Percentiles rank a stretch among this genome's conserved stretches.
Evolutionary conservation across 2,797 vertebrate genomes (phyloP).

Genomic region (Pseudochaenichthys georgianus): DNA sequence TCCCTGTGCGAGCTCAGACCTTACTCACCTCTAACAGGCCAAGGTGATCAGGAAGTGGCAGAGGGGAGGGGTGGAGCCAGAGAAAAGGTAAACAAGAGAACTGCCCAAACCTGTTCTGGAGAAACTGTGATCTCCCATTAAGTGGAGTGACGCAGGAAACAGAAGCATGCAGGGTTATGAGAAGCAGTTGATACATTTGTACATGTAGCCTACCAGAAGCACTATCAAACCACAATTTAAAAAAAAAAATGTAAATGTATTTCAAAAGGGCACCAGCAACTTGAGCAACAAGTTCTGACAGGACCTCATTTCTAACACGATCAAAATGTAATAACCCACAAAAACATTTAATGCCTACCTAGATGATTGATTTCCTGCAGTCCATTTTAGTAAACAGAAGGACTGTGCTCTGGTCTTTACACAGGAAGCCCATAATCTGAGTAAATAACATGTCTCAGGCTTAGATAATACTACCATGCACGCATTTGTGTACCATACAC

Average conservation of each 20-base stretch:
- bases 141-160: background rate
- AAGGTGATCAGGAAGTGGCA: conserved; percentile 83
- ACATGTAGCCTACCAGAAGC: background rate
- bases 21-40: conserved; percentile 65
- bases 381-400: conserved; percentile 27
- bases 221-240: background rate
- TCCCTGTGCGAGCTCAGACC: conserved; percentile 44
- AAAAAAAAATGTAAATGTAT: conserved; percentile 20
- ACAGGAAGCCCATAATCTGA: conserved; percentile 57
- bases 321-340: conserved; percentile 11
- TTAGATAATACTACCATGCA: conserved; percentile 13
- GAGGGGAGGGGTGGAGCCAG: conserved; percentile 65
- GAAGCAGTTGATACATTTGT: background rate
- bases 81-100: conserved; percentile 77
- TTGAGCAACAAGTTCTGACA: conserved; percentile 27
- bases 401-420: conserved; percentile 18
- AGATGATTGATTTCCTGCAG: conserved; percentile 28
- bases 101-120: conserved; percentile 81
- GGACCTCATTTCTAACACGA: background rate
- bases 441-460: conserved; percentile 40
- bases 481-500: conserved; percentile 40
- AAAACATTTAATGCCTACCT: background rate
- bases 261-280: conserved; percentile 19
- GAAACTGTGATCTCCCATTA: conserved; percentile 34
- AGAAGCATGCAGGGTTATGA: background rate